Conservation (phyloP, 2,113 vertebrate species). For the Lipotes vexillifer region DNA sequence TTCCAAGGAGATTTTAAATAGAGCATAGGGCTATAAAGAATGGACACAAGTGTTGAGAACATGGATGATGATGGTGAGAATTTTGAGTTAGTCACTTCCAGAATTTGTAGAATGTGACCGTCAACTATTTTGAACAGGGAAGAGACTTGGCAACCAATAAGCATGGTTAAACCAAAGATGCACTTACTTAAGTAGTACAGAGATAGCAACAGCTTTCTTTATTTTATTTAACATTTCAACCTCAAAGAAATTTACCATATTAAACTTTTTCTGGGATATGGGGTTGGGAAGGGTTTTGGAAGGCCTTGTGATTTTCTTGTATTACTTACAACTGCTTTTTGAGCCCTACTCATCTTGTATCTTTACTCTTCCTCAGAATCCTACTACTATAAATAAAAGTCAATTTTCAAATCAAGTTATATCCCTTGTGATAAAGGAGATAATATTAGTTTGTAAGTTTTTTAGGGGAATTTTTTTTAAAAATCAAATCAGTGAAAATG, state of each 20-base stretch:
- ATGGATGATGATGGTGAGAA: neutral
- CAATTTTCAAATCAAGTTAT: neutral
- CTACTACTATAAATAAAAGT: neutral
- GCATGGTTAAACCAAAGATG: neutral
- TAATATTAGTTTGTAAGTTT: neutral
- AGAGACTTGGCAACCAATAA: neutral
- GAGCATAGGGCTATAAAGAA: neutral
- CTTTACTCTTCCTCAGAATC: neutral
- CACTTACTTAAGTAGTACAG: neutral
- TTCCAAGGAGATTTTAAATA: neutral
- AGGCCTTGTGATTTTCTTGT: neutral
- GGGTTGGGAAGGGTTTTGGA: neutral
- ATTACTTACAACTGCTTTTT: neutral
- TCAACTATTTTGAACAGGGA: constrained; percentile 4
- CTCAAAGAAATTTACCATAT: neutral
- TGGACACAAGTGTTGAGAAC: neutral
- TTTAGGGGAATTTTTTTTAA: neutral
- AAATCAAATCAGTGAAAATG: neutral
- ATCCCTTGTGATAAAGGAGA: neutral
- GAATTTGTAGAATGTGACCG: constrained; percentile 22
- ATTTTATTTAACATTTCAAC: constrained; percentile 1
- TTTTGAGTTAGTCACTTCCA: neutral
- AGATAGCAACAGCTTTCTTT: neutral
- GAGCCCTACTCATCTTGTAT: neutral
- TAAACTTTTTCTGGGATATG: neutral